These are phyloP conservation scores for Montipora efflorescens DNA, from an alignment of 64 coral and sea anemone species.

Conservation along the genomic window DNA sequence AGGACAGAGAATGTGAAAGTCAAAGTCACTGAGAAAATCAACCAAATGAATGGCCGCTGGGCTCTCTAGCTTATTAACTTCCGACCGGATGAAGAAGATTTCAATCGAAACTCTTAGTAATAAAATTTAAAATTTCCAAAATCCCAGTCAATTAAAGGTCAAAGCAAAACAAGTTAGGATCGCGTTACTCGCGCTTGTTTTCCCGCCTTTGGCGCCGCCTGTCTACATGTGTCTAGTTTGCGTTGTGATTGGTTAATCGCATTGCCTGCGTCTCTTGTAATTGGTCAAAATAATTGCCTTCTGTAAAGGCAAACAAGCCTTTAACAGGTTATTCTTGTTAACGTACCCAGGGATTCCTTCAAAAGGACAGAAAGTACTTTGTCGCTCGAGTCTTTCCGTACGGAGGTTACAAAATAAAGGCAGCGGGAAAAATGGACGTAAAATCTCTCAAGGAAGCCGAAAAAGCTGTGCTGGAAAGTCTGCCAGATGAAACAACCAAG, in stretches of 20 bases:
- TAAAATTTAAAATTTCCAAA: too few relatives aligned
- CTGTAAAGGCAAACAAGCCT: too few relatives aligned
- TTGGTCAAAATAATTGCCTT: not conserved
- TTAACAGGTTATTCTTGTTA: not conserved
- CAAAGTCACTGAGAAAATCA: too few relatives aligned
- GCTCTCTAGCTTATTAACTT: too few relatives aligned
- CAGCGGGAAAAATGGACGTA: constrained; percentile 65
- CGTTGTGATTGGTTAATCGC: not conserved
- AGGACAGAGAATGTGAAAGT: too few relatives aligned
- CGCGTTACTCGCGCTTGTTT: not conserved
- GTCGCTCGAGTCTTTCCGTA: constrained; percentile 84
- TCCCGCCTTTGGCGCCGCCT: not conserved
- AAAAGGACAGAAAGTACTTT: constrained; percentile 42
- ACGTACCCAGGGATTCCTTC: constrained; percentile 65
- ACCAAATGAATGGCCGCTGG: too few relatives aligned
- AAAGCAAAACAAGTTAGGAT: not conserved
- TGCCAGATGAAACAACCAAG: constrained; percentile 81
- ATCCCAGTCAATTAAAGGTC: not conserved
- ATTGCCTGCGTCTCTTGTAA: not conserved
- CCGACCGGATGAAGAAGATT: too few relatives aligned
- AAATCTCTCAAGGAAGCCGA: constrained; percentile 65
- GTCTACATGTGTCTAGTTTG: not conserved
- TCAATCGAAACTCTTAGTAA: too few relatives aligned
- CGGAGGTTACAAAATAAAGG: constrained; percentile 88
- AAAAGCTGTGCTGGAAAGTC: constrained; percentile 59